These are phyloP conservation scores for Asobara japonica DNA, from an alignment of 1,140 invertebrate genomes.

Conservation along the genomic window DNA sequence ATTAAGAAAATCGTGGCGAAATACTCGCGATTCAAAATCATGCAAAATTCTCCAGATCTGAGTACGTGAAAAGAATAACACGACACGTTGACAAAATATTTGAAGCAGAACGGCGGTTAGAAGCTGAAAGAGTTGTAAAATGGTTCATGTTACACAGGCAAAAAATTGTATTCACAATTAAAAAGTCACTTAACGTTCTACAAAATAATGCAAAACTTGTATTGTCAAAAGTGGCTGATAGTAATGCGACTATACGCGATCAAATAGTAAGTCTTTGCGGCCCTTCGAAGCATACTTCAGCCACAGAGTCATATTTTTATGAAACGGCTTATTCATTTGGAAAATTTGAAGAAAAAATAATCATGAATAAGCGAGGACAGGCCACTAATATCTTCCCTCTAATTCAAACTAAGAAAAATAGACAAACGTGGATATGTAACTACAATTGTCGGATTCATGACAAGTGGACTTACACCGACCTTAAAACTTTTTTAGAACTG, in stretches of 20 bases:
- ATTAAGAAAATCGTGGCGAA: no score
- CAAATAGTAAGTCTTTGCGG: background rate
- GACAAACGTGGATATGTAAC: background rate
- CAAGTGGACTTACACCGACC: background rate
- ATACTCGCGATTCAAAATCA: no score
- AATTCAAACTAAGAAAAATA: background rate
- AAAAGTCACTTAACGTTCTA: background rate
- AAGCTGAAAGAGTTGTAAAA: slow-evolving; percentile 19
- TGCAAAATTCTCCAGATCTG: no score
- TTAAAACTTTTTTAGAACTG: background rate
- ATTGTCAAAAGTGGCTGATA: background rate
- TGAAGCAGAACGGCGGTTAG: slow-evolving; percentile 9
- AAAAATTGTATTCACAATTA: background rate
- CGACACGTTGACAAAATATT: no score
- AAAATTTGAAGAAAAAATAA: background rate
- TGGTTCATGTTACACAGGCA: background rate
- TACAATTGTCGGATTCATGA: background rate
- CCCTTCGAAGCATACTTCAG: background rate
- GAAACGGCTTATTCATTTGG: background rate
- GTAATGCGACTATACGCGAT: background rate
- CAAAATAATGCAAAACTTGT: background rate
- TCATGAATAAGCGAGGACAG: background rate
- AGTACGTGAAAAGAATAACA: no score
- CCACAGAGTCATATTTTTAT: slow-evolving; percentile 9
- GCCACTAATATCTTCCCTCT: background rate